Percentiles rank a stretch among this genome's conserved stretches.
Evolutionary conservation across 2,797 vertebrate species (phyloP).

Genomic region (Delichon dasypus): DNA sequence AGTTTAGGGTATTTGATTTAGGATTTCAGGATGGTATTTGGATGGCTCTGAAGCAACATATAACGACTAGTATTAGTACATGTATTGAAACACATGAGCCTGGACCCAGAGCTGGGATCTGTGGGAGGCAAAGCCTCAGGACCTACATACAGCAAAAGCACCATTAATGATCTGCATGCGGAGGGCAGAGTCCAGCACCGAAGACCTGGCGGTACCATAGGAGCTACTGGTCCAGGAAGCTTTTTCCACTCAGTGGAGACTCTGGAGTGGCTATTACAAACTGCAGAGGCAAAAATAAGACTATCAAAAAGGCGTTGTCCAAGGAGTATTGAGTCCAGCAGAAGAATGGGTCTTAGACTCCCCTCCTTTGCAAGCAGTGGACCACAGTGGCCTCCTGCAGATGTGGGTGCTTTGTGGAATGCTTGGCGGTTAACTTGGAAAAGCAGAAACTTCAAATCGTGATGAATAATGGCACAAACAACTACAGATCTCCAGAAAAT

Average conservation of each 20-base stretch:
- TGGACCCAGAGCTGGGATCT: background rate
- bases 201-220: background rate
- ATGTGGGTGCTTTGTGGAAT: background rate
- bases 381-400: background rate
- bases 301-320: background rate
- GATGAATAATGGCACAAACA: background rate
- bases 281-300: background rate
- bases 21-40: background rate
- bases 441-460: background rate
- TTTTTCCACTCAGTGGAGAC: background rate
- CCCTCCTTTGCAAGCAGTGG: background rate
- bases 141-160: background rate
- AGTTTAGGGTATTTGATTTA: background rate
- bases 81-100: background rate
- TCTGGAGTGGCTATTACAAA: background rate
- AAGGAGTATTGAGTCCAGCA: background rate
- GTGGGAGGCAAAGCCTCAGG: background rate
- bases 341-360: background rate
- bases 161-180: background rate
- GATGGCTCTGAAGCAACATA: background rate
- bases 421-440: background rate
- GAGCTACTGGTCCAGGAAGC: background rate
- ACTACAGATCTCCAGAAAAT: background rate
- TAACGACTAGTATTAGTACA: background rate
- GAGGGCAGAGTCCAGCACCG: background rate